These are phyloP conservation scores for Aporophyla nigra DNA, from an alignment of 2,888 invertebrate species.

Conservation along the genomic window DNA sequence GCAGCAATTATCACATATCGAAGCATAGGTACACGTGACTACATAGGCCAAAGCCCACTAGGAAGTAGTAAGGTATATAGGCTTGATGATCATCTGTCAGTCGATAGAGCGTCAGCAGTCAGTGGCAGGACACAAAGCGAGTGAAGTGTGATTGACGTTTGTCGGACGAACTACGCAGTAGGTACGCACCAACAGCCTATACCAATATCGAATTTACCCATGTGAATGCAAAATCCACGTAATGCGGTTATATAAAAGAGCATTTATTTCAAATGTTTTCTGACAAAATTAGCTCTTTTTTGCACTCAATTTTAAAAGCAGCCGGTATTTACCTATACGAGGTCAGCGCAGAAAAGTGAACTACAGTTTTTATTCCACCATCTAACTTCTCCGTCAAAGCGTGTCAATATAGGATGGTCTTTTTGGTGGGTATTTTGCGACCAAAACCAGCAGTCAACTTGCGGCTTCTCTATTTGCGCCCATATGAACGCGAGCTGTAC, in stretches of 20 bases:
- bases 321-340: constrained; percentile 34
- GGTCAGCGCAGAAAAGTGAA: constrained; percentile 37
- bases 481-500: constrained; percentile 35
- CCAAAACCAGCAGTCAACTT: constrained; percentile 56
- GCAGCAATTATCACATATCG: not conserved
- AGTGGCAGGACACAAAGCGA: constrained; percentile 28
- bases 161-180: constrained; percentile 7
- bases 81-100: constrained; percentile 33
- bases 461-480: constrained; percentile 55
- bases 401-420: constrained; percentile 57
- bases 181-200: not conserved
- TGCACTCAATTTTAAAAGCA: constrained; percentile 37
- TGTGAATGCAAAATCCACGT: not conserved
- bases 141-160: constrained; percentile 50
- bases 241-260: not conserved
- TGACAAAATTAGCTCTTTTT: constrained; percentile 16
- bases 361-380: constrained; percentile 57
- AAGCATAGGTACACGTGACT: not conserved
- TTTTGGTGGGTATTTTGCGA: constrained; percentile 58
- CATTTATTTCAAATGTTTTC: constrained; percentile 15
- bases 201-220: not conserved
- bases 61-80: constrained; percentile 6
- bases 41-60: not conserved
- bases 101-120: constrained; percentile 25
- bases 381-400: constrained; percentile 60